phyloP scores from a whole-genome alignment of 2,113 vertebrate species.

The Orientallactaga bullata region DNA sequence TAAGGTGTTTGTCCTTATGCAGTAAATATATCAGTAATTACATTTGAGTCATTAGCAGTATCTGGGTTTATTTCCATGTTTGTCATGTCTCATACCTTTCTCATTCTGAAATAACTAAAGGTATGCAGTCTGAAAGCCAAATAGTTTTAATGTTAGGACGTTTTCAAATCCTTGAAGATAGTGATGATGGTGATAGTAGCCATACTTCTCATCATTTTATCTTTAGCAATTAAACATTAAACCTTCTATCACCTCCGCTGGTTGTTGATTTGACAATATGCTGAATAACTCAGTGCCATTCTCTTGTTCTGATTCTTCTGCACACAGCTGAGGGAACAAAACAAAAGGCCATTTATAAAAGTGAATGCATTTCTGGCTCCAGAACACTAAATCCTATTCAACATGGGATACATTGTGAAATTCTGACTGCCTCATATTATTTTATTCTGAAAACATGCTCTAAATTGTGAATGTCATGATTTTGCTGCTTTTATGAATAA shows the following conservation, averaged over 20 bases:
- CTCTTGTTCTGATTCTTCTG: not conserved
- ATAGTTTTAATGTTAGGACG: not conserved
- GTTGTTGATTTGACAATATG: not conserved
- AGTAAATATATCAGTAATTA: not conserved
- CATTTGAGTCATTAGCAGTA: not conserved
- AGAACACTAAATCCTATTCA: conserved; percentile 56
- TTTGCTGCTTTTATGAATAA: not conserved
- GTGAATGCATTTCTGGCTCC: not conserved
- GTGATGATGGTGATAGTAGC: not conserved
- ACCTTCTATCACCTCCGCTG: not conserved
- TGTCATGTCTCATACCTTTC: not conserved
- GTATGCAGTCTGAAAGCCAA: not conserved
- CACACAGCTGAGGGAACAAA: conserved; percentile 7
- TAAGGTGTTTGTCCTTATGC: not conserved
- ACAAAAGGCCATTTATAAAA: conserved; percentile 59
- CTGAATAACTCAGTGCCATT: rapidly evolving
- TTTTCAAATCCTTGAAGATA: conserved; percentile 11
- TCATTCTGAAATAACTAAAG: not conserved
- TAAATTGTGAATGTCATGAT: not conserved
- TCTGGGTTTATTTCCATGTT: not conserved
- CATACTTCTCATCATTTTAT: not conserved
- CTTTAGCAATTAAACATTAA: conserved; percentile 12
- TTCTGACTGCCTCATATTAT: not conserved
- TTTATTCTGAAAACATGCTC: conserved; percentile 42
- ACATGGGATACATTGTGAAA: conserved; percentile 12